A percentile compares a stretch with the other conserved stretches of the same genome.
Conservation (phyloP, 1,140 invertebrate genomes). For the Nasonia vitripennis region DNA sequence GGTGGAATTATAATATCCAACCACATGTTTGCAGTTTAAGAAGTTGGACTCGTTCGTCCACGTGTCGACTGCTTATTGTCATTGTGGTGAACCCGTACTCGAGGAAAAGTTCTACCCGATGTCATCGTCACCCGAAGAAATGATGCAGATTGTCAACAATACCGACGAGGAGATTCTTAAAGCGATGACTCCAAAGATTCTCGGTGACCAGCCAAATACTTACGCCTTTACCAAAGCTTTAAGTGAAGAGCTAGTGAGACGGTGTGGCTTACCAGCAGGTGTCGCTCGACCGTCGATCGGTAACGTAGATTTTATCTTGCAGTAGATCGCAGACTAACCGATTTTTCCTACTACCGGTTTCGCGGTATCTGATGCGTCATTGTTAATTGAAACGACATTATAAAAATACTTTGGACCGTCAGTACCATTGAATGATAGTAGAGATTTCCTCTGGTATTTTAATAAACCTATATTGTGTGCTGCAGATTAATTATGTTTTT, state of each 20-base stretch:
- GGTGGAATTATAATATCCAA: not conserved
- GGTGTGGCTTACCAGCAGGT: conserved; percentile 80
- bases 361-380: no score
- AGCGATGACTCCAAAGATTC: conserved; percentile 85
- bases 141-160: conserved; percentile 86
- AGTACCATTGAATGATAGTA: not conserved
- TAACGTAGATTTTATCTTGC: conserved; percentile 67
- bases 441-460: not conserved
- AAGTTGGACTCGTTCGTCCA: conserved; percentile 79
- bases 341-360: not conserved
- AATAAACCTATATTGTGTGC: no score
- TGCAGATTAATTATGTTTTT: no score
- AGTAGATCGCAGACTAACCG: conserved; percentile 54
- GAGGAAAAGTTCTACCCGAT: conserved; percentile 83
- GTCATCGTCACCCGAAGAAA: conserved; percentile 82
- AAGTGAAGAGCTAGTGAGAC: conserved; percentile 82
- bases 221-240: conserved; percentile 88
- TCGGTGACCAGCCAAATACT: conserved; percentile 84
- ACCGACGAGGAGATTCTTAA: conserved; percentile 84
- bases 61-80: conserved; percentile 89
- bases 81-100: conserved; percentile 81
- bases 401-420: no score
- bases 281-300: conserved; percentile 86
- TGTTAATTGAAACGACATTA: no score
- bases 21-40: conserved; percentile 57